Conservation (phyloP, 1,140 invertebrate genomes). For the Papilio helenus region DNA sequence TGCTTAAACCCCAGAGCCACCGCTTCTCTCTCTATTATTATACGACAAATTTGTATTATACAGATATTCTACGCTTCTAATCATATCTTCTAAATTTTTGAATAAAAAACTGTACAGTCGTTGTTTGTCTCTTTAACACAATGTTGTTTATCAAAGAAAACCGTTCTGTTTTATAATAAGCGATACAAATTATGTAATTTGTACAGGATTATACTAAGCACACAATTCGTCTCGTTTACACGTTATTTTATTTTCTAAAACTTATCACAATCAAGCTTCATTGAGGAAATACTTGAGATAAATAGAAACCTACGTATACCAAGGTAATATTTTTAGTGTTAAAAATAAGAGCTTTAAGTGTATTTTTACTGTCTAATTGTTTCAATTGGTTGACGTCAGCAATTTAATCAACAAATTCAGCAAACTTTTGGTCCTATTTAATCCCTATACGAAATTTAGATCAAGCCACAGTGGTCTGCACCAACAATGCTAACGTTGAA, state of each 20-base stretch:
- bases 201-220: constrained; percentile 6
- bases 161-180: neutral
- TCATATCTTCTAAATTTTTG: too few species aligned
- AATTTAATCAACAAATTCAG: constrained; percentile 63
- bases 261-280: neutral
- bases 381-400: constrained; percentile 50
- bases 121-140: neutral
- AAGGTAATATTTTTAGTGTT: neutral
- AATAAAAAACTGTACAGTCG: neutral
- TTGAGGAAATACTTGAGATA: neutral
- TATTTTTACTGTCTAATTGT: neutral
- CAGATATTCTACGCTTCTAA: too few species aligned
- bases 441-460: constrained; percentile 65
- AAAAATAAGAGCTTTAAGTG: neutral
- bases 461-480: constrained; percentile 60
- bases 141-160: neutral
- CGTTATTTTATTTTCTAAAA: neutral
- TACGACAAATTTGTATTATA: too few species aligned
- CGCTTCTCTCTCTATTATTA: neutral
- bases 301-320: neutral
- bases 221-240: constrained; percentile 10
- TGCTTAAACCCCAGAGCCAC: too few species aligned
- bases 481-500: constrained; percentile 72
- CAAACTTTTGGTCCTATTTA: constrained; percentile 69
- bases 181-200: constrained; percentile 8